Conservation (phyloP, 2,888 invertebrate species). For the Drosophila mulleri region DNA sequence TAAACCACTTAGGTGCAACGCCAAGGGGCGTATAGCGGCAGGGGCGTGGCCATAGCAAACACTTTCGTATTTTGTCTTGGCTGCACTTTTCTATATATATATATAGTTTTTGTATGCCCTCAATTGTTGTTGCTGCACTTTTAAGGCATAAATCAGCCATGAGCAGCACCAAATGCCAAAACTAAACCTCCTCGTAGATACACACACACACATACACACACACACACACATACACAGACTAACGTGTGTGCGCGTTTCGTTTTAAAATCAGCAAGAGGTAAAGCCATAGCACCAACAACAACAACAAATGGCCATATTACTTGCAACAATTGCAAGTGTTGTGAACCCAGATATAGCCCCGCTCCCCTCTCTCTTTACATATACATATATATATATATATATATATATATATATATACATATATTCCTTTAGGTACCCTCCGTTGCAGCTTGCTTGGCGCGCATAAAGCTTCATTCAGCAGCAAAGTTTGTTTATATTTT, state of each 20-base stretch:
- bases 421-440: constrained; percentile 1
- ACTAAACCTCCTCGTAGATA: constrained; percentile 2
- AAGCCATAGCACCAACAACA: constrained; percentile 10
- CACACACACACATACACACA: neutral
- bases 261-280: constrained; percentile 51
- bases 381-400: too few species aligned
- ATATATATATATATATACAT: neutral
- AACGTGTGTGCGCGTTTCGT: constrained; percentile 48
- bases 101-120: constrained; percentile 3
- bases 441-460: constrained; percentile 15
- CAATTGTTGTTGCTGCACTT: constrained; percentile 50
- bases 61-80: constrained; percentile 52
- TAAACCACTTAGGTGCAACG: constrained; percentile 68
- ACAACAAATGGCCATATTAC: constrained; percentile 41
- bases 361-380: neutral
- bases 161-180: constrained; percentile 61
- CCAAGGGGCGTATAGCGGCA: neutral
- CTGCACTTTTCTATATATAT: constrained; percentile 25
- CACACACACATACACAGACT: neutral
- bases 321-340: constrained; percentile 42
- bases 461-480: constrained; percentile 54
- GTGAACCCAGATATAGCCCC: constrained; percentile 9
- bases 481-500: constrained; percentile 69
- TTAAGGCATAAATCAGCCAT: constrained; percentile 72
- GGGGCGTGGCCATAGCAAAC: constrained; percentile 44